Conservation (phyloP, 2,797 vertebrate genomes). For the Cossypha niveicapilla region DNA sequence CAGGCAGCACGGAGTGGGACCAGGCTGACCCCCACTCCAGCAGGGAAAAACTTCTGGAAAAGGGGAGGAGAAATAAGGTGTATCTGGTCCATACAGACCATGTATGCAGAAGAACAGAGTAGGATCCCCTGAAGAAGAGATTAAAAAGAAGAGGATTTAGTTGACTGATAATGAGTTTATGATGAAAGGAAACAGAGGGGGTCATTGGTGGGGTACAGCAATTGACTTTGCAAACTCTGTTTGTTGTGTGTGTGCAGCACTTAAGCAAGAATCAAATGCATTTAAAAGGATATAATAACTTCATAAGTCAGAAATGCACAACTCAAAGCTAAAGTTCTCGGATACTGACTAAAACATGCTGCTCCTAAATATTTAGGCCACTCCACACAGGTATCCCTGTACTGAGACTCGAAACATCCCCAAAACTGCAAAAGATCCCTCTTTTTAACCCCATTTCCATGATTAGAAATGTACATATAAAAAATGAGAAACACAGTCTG, state of each 20-base stretch:
- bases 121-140: not conserved
- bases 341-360: not conserved
- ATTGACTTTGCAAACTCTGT: not conserved
- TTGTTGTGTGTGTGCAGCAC: not conserved
- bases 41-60: not conserved
- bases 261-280: not conserved
- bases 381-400: not conserved
- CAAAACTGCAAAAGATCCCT: not conserved
- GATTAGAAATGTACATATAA: not conserved
- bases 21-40: fast-evolving
- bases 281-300: not conserved
- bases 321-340: not conserved
- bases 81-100: not conserved
- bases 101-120: not conserved
- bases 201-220: fast-evolving
- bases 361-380: not conserved
- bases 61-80: not conserved
- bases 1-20: not conserved
- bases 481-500: not conserved
- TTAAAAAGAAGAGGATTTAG: not conserved
- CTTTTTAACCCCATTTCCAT: not conserved
- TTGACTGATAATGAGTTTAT: not conserved
- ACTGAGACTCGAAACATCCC: not conserved
- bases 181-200: not conserved
- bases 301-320: not conserved